Conservation (phyloP, 2,113 vertebrate genomes). For the Psettodes erumei region DNA sequence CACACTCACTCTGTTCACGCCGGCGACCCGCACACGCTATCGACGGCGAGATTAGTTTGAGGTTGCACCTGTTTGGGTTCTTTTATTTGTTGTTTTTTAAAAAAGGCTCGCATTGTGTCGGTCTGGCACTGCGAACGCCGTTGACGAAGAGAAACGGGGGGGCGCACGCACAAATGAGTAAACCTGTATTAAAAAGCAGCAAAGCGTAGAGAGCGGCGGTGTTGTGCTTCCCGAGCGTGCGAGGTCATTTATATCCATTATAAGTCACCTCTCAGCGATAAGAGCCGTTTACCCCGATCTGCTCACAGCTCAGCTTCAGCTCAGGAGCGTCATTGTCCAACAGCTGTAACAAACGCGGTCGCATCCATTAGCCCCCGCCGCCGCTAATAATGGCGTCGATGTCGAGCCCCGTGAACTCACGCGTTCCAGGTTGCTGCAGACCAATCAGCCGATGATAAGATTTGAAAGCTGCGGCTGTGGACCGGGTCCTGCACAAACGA, state of each 20-base stretch:
- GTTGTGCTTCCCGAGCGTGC: not conserved
- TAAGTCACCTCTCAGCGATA: slow-evolving; percentile 2
- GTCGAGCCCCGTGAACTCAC: too few relatives aligned
- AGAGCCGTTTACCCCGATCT: not conserved
- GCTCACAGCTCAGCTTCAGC: too few relatives aligned
- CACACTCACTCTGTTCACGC: not conserved
- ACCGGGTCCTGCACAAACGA: not conserved
- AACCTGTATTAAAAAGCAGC: slow-evolving; percentile 28
- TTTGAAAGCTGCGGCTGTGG: not conserved
- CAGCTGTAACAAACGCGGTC: too few relatives aligned
- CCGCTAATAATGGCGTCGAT: not conserved
- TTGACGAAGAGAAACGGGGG: not conserved
- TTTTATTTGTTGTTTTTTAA: too few relatives aligned
- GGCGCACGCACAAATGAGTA: slow-evolving; percentile 23
- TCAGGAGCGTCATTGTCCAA: not conserved
- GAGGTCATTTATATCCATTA: slow-evolving; percentile 24
- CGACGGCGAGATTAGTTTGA: not conserved
- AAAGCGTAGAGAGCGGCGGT: slow-evolving; percentile 2
- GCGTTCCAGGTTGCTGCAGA: not conserved
- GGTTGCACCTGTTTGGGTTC: slow-evolving; percentile 31
- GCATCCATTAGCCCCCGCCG: not conserved
- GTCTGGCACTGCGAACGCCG: not conserved
- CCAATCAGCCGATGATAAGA: not conserved
- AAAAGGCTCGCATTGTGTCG: slow-evolving; percentile 43
- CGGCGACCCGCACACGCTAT: not conserved